Evolutionary conservation across 1,140 invertebrate genomes (phyloP).

Genomic region (Procambarus virginalis): DNA sequence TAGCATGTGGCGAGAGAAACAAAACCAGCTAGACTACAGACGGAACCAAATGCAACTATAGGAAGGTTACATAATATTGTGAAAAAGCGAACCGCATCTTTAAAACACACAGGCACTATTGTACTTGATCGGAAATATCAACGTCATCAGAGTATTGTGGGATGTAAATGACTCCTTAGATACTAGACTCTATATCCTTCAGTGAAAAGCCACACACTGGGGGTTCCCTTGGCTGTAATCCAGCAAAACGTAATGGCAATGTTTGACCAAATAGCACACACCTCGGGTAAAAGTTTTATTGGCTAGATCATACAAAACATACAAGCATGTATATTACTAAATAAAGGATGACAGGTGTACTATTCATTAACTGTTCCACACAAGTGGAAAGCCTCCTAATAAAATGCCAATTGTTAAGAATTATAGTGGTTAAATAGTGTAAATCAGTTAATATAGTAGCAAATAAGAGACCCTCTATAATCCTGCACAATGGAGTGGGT

Average conservation of each 20-base stretch:
- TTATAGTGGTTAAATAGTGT: not conserved
- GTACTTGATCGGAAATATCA: too few species aligned
- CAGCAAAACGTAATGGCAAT: conserved; percentile 13
- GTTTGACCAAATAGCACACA: conserved; percentile 62
- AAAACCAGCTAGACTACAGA: too few species aligned
- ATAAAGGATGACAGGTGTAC: not conserved
- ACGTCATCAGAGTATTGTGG: too few species aligned
- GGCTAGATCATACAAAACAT: conserved; percentile 61
- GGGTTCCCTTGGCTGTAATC: not conserved
- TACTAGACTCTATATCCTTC: not conserved
- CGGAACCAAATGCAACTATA: too few species aligned
- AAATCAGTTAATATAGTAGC: not conserved
- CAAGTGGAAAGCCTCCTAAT: conserved; percentile 8
- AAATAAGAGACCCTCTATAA: conserved; percentile 4
- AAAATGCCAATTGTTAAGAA: not conserved
- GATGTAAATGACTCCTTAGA: conserved; percentile 3
- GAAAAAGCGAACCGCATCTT: too few species aligned
- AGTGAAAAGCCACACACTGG: not conserved
- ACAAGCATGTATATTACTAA: conserved; percentile 37
- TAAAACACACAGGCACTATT: too few species aligned
- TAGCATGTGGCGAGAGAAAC: too few species aligned
- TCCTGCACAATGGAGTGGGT: conserved; percentile 10
- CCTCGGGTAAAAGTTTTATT: conserved; percentile 64
- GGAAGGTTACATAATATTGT: too few species aligned
- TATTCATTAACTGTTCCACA: conserved; percentile 23